These are phyloP conservation scores for Sebastes nivosus DNA, from an alignment of 2,797 vertebrate species.

Conservation along the genomic window DNA sequence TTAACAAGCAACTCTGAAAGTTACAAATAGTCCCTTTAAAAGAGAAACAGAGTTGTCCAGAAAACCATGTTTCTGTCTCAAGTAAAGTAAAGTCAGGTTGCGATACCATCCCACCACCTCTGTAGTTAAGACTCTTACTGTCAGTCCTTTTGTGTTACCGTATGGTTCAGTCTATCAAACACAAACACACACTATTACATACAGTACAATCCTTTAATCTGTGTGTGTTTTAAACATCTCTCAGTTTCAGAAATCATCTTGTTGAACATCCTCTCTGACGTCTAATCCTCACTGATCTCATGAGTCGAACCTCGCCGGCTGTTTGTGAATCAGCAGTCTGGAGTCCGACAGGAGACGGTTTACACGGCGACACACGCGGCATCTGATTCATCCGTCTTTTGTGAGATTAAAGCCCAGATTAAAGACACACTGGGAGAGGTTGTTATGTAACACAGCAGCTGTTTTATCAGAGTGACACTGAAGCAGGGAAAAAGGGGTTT, in stretches of 20 bases:
- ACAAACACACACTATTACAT: not conserved
- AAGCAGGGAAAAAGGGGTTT: not conserved
- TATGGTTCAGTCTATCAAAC: not conserved
- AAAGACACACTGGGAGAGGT: not conserved
- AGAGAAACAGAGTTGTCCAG: not conserved
- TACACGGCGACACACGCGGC: not conserved
- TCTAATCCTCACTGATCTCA: not conserved
- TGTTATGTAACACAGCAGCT: slow-evolving; percentile 25
- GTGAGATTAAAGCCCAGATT: slow-evolving; percentile 36
- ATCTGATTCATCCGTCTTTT: slow-evolving; percentile 17
- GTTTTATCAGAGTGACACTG: slow-evolving; percentile 5
- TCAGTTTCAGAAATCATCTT: not conserved
- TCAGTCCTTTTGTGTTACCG: too few species aligned
- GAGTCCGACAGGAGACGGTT: not conserved
- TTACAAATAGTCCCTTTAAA: too few species aligned
- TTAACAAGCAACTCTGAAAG: too few species aligned
- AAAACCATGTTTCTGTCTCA: not conserved
- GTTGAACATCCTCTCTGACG: not conserved
- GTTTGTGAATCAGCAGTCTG: slow-evolving; percentile 22
- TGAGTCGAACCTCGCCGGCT: not conserved
- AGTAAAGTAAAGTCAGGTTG: too few species aligned
- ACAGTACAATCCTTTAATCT: not conserved
- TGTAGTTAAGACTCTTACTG: not conserved
- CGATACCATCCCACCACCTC: too few species aligned
- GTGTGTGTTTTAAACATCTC: not conserved